These are phyloP conservation scores for human DNA, from an alignment of 2,113 vertebrate genomes.

Conservation along the genomic window DNA sequence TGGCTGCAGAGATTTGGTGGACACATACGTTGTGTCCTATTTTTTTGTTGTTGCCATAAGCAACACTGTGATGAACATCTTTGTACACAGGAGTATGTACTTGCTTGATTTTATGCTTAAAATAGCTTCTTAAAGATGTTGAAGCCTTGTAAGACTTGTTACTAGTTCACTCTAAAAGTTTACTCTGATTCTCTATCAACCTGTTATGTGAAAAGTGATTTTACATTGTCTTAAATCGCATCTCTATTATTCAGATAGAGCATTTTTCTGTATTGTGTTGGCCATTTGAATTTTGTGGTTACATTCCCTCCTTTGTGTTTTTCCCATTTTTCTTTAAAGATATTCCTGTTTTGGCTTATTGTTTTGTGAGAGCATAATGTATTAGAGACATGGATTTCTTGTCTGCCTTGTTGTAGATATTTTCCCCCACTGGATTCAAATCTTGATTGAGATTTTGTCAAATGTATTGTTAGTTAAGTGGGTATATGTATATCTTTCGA, in stretches of 20 bases:
- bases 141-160: conserved; percentile 11
- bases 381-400: not conserved
- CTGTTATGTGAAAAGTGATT: not conserved
- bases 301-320: not conserved
- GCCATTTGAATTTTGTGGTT: not conserved
- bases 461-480: conserved; percentile 19
- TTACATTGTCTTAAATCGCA: not conserved
- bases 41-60: not conserved
- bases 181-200: conserved; percentile 19
- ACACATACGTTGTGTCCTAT: not conserved
- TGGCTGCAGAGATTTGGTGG: not conserved
- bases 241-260: not conserved
- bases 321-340: not conserved
- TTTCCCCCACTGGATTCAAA: not conserved
- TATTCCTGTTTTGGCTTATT: not conserved
- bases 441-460: conserved; percentile 38
- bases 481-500: not conserved
- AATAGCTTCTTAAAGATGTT: not conserved
- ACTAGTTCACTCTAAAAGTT: not conserved
- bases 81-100: not conserved
- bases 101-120: conserved; percentile 1
- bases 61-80: not conserved
- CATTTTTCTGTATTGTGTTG: not conserved
- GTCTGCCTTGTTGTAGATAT: not conserved
- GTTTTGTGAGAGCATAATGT: not conserved